phyloP scores from a whole-genome alignment of 1,140 invertebrate genomes.

The Aphis craccivora region DNA sequence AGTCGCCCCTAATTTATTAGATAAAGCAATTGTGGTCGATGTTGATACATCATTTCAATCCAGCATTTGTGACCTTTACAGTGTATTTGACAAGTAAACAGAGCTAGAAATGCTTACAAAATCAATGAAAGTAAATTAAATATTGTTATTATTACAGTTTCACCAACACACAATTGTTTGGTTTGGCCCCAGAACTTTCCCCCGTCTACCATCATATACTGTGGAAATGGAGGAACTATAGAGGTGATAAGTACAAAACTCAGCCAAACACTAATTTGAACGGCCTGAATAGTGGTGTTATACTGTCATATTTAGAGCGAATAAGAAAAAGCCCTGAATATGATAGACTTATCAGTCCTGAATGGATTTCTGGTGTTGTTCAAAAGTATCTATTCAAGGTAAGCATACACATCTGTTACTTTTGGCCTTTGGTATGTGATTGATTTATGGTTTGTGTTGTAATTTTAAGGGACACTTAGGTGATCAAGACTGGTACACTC shows the following conservation, averaged over 20 bases:
- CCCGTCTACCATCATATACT: constrained; percentile 84
- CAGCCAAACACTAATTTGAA: constrained; percentile 69
- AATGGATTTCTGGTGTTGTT: constrained; percentile 44
- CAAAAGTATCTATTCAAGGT: constrained; percentile 58
- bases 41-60: constrained; percentile 79
- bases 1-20: constrained; percentile 71
- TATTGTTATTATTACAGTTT: constrained; percentile 64
- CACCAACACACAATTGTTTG: constrained; percentile 72
- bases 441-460: background rate
- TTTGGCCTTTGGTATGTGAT: background rate
- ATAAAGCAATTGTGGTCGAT: constrained; percentile 78
- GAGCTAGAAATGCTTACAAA: background rate
- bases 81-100: constrained; percentile 74
- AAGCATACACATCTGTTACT: background rate
- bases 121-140: background rate
- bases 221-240: constrained; percentile 72
- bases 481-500: constrained; percentile 87
- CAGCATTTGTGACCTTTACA: constrained; percentile 74
- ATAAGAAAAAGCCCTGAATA: constrained; percentile 69
- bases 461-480: constrained; percentile 78
- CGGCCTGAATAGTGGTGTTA: constrained; percentile 83
- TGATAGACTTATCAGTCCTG: constrained; percentile 56
- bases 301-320: constrained; percentile 76
- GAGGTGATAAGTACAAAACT: constrained; percentile 71
- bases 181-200: constrained; percentile 78